Evolutionary conservation across 2,113 vertebrate species (phyloP).

Genomic region (Microcebus tavaratra): DNA sequence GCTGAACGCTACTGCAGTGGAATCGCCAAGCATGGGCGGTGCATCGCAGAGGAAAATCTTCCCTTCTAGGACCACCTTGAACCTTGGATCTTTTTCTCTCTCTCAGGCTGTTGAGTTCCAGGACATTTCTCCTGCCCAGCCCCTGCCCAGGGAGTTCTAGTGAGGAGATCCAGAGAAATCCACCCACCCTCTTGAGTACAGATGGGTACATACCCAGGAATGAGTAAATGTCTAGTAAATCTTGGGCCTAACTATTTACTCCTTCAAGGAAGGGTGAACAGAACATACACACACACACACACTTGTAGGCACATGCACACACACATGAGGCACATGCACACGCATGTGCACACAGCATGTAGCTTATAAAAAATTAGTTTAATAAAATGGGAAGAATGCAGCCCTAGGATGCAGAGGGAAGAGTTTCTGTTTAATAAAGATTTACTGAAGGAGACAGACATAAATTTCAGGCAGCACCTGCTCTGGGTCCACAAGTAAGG

Average conservation of each 20-base stretch:
- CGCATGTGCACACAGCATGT: rapidly evolving
- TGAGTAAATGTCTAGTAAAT: too few species aligned
- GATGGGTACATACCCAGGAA: background rate
- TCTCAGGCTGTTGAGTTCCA: background rate
- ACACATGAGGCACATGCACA: background rate
- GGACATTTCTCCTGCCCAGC: too few species aligned
- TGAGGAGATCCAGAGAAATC: background rate
- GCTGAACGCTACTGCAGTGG: rapidly evolving
- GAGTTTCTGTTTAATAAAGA: background rate
- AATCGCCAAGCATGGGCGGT: rapidly evolving
- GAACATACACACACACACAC: background rate
- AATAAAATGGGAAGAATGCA: background rate
- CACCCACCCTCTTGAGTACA: background rate
- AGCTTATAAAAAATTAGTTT: too few species aligned
- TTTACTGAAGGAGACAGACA: background rate
- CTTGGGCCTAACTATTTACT: too few species aligned
- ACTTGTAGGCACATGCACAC: background rate
- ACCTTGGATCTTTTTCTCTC: background rate
- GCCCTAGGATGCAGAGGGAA: background rate
- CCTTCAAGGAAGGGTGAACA: background rate
- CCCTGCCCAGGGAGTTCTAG: too few species aligned
- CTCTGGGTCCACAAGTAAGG: background rate
- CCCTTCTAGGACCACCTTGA: background rate
- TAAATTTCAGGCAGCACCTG: background rate
- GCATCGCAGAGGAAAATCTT: too few species aligned